Percentiles rank a stretch among this genome's conserved stretches.
phyloP scores from a whole-genome alignment of 2,113 vertebrate species.

The Tapirus terrestris region DNA sequence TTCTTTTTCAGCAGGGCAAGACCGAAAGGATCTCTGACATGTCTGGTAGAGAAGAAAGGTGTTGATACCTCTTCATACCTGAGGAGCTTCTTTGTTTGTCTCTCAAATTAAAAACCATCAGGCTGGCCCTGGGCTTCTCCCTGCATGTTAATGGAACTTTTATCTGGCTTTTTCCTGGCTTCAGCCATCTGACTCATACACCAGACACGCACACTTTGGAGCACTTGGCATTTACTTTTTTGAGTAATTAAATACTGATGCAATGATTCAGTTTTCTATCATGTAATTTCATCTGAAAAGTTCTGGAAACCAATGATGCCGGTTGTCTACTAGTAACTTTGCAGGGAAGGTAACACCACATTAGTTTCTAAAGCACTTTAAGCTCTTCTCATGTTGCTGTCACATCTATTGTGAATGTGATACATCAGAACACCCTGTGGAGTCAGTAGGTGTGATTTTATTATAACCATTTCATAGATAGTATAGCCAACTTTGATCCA shows the following conservation, averaged over 20 bases:
- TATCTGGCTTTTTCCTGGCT: not conserved
- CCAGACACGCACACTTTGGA: not conserved
- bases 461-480: not conserved
- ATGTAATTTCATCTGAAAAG: not conserved
- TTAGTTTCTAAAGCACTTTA: slow-evolving; percentile 2
- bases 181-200: not conserved
- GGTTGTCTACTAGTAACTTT: not conserved
- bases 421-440: not conserved
- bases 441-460: not conserved
- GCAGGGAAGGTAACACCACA: not conserved
- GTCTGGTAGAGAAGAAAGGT: not conserved
- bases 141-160: not conserved
- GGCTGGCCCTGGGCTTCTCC: not conserved
- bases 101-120: not conserved
- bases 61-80: not conserved
- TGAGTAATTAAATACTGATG: not conserved
- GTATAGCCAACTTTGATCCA: not conserved
- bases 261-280: slow-evolving; percentile 8
- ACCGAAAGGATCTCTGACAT: not conserved
- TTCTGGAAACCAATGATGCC: not conserved
- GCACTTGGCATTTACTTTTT: not conserved
- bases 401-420: not conserved
- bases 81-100: not conserved
- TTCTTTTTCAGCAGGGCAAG: not conserved
- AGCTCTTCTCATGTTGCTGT: not conserved